Conservation (phyloP, 2,888 invertebrate species). For the Caenorhabditis sp. region DNA sequence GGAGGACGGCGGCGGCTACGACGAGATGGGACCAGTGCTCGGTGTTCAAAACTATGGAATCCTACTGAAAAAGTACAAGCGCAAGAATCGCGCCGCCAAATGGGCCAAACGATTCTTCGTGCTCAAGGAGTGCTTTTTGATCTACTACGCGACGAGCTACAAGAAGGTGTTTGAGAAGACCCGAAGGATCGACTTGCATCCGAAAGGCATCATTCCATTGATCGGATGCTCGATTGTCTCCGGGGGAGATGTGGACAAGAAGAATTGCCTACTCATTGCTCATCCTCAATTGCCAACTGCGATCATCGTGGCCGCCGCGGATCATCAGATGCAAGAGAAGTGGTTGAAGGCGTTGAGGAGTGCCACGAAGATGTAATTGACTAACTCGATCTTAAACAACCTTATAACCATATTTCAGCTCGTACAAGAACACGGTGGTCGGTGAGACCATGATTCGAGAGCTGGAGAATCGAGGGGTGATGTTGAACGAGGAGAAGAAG, state of each 20-base stretch:
- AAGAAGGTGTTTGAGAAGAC: conserved; percentile 77
- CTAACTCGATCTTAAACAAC: too few species aligned
- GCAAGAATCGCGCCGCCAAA: conserved; percentile 77
- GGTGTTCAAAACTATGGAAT: conserved; percentile 77
- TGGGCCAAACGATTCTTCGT: conserved; percentile 84
- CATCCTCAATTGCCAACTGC: conserved; percentile 79
- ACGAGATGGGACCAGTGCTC: conserved; percentile 73
- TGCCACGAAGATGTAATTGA: conserved; percentile 79
- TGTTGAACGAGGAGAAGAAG: conserved; percentile 78
- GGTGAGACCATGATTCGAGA: conserved; percentile 78
- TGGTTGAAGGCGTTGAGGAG: conserved; percentile 78
- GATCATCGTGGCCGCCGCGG: conserved; percentile 77
- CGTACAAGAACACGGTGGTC: conserved; percentile 78
- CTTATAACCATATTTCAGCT: conserved; percentile 65
- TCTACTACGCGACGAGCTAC: conserved; percentile 83
- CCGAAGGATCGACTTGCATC: conserved; percentile 76
- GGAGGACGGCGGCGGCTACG: conserved; percentile 63
- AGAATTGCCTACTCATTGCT: conserved; percentile 78
- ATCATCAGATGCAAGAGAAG: conserved; percentile 73
- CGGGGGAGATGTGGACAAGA: conserved; percentile 78
- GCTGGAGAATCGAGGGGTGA: conserved; percentile 71
- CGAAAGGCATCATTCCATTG: conserved; percentile 79
- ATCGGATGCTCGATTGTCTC: conserved; percentile 80
- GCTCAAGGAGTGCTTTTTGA: conserved; percentile 85
- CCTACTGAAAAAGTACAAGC: conserved; percentile 77